phyloP scores from a whole-genome alignment of 2,797 vertebrate genomes.

The Silurus aristotelis region DNA sequence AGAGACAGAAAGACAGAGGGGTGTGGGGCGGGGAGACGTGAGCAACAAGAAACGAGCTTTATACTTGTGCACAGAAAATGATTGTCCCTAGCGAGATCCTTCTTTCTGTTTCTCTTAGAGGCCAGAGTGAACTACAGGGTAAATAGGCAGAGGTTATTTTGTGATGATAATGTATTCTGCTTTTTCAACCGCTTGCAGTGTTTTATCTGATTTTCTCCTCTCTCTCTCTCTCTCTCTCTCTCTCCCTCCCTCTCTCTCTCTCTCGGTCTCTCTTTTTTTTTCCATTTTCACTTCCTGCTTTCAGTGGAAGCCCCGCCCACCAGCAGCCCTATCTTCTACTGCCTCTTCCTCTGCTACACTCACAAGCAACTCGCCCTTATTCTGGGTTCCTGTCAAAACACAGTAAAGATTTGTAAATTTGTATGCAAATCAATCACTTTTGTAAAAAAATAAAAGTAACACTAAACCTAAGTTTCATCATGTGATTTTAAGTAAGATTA shows the following conservation, averaged over 20 bases:
- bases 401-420: conserved; percentile 2
- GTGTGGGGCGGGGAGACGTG: conserved; percentile 52
- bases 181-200: conserved; percentile 55
- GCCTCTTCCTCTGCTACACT: conserved; percentile 53
- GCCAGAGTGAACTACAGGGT: conserved; percentile 52
- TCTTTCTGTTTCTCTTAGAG: conserved; percentile 49
- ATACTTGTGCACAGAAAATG: conserved; percentile 66
- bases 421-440: neutral
- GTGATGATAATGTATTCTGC: conserved; percentile 59
- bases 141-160: conserved; percentile 55
- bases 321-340: conserved; percentile 54
- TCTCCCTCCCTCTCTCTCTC: conserved; percentile 32
- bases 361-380: conserved; percentile 50
- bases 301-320: conserved; percentile 57
- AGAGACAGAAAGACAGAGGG: conserved; percentile 59
- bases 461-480: neutral
- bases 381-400: conserved; percentile 19
- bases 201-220: conserved; percentile 60
- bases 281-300: conserved; percentile 65
- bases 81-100: conserved; percentile 58
- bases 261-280: conserved; percentile 39
- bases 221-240: conserved; percentile 45
- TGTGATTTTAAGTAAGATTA: neutral
- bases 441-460: neutral
- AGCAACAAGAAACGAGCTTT: conserved; percentile 56